Evolutionary conservation across 2,797 vertebrate species (phyloP).

Genomic region (Merluccius polli): DNA sequence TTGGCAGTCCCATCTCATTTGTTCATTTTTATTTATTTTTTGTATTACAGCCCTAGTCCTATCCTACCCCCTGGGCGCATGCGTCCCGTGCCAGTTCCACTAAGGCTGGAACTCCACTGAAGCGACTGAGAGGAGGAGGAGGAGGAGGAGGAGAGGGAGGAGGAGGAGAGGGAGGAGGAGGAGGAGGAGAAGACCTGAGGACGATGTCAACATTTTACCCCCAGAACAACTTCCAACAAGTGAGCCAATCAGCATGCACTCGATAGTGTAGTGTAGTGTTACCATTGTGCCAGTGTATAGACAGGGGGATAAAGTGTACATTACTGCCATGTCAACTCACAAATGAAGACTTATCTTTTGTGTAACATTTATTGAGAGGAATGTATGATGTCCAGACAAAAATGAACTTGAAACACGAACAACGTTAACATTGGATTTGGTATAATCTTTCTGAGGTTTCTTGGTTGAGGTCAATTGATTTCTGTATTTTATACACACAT

Average conservation of each 20-base stretch:
- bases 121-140: conserved; percentile 63
- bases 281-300: neutral
- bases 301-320: neutral
- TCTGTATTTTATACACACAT: neutral
- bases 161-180: conserved; percentile 38
- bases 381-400: neutral
- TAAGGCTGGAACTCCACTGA: conserved; percentile 66
- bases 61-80: conserved; percentile 60
- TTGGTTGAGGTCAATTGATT: too few species aligned
- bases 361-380: neutral
- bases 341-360: neutral
- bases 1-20: conserved; percentile 76
- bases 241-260: conserved; percentile 41
- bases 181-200: conserved; percentile 68
- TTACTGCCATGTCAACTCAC: neutral
- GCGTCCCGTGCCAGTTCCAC: conserved; percentile 67
- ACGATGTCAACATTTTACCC: conserved; percentile 52
- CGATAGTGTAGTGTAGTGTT: conserved; percentile 10
- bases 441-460: too few species aligned
- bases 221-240: conserved; percentile 55
- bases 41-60: conserved; percentile 26
- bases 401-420: neutral
- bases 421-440: too few species aligned
- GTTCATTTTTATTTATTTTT: conserved; percentile 62
- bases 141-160: conserved; percentile 28